A percentile compares a stretch with the other conserved stretches of the same genome.
Conservation (phyloP, 1,140 invertebrate genomes). For the Euborellia annulipes region DNA sequence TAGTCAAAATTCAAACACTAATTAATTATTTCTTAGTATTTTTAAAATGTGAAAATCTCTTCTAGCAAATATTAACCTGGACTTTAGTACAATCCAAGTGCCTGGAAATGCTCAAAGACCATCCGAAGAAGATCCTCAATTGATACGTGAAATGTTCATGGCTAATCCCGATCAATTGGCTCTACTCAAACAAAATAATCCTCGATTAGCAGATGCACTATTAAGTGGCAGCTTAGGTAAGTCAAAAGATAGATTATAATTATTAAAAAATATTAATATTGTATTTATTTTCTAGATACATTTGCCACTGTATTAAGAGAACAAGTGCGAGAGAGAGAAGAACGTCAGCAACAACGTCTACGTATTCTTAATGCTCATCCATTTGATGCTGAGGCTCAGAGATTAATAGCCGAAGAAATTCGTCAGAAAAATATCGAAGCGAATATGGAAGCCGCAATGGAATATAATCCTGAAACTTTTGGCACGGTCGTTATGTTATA, state of each 20-base stretch:
- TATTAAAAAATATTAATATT: neutral
- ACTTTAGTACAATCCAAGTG: conserved; percentile 74
- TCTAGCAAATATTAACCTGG: conserved; percentile 29
- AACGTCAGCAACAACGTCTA: conserved; percentile 64
- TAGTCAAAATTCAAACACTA: too few species aligned
- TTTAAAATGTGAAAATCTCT: neutral
- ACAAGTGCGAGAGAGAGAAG: conserved; percentile 58
- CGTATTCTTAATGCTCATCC: conserved; percentile 85
- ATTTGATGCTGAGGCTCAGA: conserved; percentile 87
- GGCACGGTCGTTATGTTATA: conserved; percentile 96
- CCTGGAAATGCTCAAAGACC: conserved; percentile 32
- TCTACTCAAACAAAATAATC: conserved; percentile 85
- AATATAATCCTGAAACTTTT: conserved; percentile 95
- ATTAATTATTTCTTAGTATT: too few species aligned
- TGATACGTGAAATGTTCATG: conserved; percentile 75
- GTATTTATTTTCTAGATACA: conserved; percentile 38
- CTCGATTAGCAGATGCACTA: conserved; percentile 76
- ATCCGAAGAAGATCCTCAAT: conserved; percentile 66
- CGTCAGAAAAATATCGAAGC: conserved; percentile 91
- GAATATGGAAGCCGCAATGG: conserved; percentile 97
- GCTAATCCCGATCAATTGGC: conserved; percentile 85
- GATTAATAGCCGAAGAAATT: conserved; percentile 89
- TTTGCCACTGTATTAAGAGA: conserved; percentile 70
- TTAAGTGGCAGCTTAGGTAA: conserved; percentile 63
- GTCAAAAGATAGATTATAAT: neutral